Evolutionary conservation across 2,888 invertebrate species (phyloP), one percentile per base, ranked within the genome.

Genomic region (Sylvicola cinctus): DNA sequence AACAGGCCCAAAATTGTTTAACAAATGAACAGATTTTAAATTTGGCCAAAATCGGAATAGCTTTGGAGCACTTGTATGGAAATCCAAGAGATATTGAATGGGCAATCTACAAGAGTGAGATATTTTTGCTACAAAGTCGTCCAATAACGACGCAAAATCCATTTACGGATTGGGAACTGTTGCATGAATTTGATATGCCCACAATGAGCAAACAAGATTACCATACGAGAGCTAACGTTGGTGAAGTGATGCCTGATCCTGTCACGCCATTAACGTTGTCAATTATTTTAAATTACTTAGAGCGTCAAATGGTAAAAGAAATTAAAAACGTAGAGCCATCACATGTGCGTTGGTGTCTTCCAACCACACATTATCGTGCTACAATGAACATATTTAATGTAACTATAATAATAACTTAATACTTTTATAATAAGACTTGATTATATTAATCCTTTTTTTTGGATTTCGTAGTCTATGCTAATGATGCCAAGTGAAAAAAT

Each of bases 51-150:
- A 51, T 70, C 30, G 72, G 68, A 2, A 48, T 70, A 2, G 44
- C 58, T 13, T 59, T 84, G 39, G 81, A 85, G 49, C 53, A 62
- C 29, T 49, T 66, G 13, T 81, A 75, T 60, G 76, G 74, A 1
- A 63, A 66, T 3, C 67, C 74, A 0, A 62, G 79, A 41, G 84
- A 85, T 48, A 70, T 87, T 35, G 85, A 87, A 54, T 87, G 83
- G 77, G 81, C 80, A 8, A 52, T 78, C 29, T 54, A 51, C 38
- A 57, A 68, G 47, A 58, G 60, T n/a, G 55, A 58, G 8, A 55
- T 77, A 38, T 74, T 63, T 49, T 49, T 79, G 10, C 55, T 79
- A n/a, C 78, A 85, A 69, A 74, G 77, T 2, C 66, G 84, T 5
- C 78, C 81, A 1, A 70, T 85, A 34, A 83, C 83, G 1, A 71